Conservation (phyloP, 2,888 invertebrate species). For the Biston stratarius region DNA sequence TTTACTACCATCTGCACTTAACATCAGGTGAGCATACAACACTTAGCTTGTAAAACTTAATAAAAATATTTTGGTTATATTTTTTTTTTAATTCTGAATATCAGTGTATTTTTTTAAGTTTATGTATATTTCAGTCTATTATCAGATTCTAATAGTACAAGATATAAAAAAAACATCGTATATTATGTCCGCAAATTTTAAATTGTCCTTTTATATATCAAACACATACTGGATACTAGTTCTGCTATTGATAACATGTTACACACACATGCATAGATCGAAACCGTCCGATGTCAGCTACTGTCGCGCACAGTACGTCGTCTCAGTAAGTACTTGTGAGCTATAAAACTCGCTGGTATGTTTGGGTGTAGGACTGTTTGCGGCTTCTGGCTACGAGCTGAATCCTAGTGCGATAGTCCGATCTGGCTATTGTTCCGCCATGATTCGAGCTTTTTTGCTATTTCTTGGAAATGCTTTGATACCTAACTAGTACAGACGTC, state of each 20-base stretch:
- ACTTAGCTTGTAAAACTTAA: no score
- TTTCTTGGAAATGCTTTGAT: neutral
- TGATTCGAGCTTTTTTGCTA: slow-evolving; percentile 6
- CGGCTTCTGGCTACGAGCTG: neutral
- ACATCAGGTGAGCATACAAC: no score
- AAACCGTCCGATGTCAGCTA: neutral
- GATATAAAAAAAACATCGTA: no score
- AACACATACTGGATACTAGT: no score
- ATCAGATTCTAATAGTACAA: no score
- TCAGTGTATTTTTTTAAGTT: no score
- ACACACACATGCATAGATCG: neutral
- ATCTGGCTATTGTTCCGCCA: slow-evolving; percentile 15
- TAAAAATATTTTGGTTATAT: no score
- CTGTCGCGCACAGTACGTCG: neutral
- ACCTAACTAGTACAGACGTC: neutral
- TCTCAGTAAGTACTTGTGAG: neutral
- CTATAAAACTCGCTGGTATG: slow-evolving; percentile 8
- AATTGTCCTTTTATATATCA: no score
- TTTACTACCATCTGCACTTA: no score
- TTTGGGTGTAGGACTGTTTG: slow-evolving; percentile 24
- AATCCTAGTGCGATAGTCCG: neutral
- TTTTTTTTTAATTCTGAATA: no score
- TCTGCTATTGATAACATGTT: neutral
- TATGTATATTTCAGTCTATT: no score
- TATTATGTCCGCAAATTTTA: no score